Evolutionary conservation across 2,888 invertebrate genomes (phyloP).

Genomic region (Pollenia angustigena): DNA sequence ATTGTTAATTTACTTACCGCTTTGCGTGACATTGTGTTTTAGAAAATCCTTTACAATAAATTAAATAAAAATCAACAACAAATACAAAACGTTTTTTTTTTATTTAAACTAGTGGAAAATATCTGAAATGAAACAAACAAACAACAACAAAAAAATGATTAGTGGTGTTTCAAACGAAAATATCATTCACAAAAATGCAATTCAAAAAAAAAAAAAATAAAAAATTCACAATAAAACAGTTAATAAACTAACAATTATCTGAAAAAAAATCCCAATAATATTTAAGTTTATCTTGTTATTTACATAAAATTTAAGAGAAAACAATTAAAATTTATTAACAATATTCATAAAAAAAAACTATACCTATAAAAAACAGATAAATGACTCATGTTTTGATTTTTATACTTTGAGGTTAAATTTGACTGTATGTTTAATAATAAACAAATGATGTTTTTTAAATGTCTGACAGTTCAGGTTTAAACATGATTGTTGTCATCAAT

Average conservation of each 20-base stretch:
- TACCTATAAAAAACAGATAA: slow-evolving; percentile 2
- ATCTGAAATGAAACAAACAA: slow-evolving; percentile 71
- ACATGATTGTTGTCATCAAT: slow-evolving; percentile 12
- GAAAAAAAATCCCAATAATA: not conserved
- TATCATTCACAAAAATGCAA: not conserved
- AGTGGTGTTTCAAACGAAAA: slow-evolving; percentile 22
- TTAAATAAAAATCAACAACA: slow-evolving; percentile 58
- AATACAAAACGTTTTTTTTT: slow-evolving; percentile 69
- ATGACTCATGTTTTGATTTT: slow-evolving; percentile 29
- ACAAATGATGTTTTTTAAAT: slow-evolving; percentile 19
- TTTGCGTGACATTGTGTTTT: slow-evolving; percentile 87
- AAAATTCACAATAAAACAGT: not conserved
- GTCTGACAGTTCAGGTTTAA: slow-evolving; percentile 53
- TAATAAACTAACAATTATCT: slow-evolving; percentile 5
- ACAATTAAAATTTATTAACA: not conserved
- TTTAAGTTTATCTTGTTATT: slow-evolving; percentile 33
- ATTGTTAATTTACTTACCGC: slow-evolving; percentile 85
- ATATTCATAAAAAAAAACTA: slow-evolving; percentile 11
- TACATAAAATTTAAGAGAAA: not conserved
- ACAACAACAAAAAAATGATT: slow-evolving; percentile 47
- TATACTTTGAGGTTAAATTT: slow-evolving; percentile 39
- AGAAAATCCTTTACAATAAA: slow-evolving; percentile 63
- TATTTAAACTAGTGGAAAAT: slow-evolving; percentile 62
- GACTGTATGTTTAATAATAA: slow-evolving; percentile 31
- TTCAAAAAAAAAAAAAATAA: not conserved